Conservation (phyloP, 1,140 invertebrate genomes). For the Helicoverpa armigera region DNA sequence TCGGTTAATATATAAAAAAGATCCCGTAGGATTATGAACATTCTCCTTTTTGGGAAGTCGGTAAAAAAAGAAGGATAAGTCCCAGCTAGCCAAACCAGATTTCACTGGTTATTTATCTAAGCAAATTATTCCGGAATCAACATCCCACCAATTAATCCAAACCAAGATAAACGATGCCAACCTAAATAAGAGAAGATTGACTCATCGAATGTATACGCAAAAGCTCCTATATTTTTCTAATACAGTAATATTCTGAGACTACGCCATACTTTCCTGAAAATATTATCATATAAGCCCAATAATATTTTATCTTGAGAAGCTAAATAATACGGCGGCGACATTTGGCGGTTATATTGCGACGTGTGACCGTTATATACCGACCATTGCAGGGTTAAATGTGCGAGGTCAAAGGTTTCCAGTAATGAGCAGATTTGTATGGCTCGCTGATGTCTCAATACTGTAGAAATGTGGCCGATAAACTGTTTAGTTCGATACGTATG, state of each 20-base stretch:
- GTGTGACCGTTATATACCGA: slow-evolving; percentile 3
- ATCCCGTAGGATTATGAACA: too few relatives aligned
- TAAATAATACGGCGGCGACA: slow-evolving; percentile 29
- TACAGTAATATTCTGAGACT: slow-evolving; percentile 22
- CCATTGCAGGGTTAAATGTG: background rate
- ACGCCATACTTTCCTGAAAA: slow-evolving; percentile 26
- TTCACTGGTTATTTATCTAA: background rate
- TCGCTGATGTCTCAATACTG: slow-evolving; percentile 7
- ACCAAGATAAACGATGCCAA: background rate
- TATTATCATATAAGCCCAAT: slow-evolving; percentile 41
- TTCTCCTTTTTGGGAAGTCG: too few relatives aligned
- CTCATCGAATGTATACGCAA: slow-evolving; percentile 33
- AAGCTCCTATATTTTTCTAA: slow-evolving; percentile 30
- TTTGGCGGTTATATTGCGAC: slow-evolving; percentile 31
- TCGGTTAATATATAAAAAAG: too few relatives aligned
- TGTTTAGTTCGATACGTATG: too few relatives aligned
- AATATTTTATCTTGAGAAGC: slow-evolving; percentile 37
- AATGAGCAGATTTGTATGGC: background rate
- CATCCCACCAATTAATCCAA: background rate
- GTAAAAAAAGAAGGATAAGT: too few relatives aligned
- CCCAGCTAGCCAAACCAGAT: too few relatives aligned
- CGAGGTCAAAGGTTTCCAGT: slow-evolving; percentile 8
- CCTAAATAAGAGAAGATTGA: background rate
- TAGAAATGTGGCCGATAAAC: background rate
- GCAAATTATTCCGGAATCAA: background rate